Evolutionary conservation across 53 echinoderm and acorn worm genomes (phyloP).

Genomic region (Echinometra lucunter): DNA sequence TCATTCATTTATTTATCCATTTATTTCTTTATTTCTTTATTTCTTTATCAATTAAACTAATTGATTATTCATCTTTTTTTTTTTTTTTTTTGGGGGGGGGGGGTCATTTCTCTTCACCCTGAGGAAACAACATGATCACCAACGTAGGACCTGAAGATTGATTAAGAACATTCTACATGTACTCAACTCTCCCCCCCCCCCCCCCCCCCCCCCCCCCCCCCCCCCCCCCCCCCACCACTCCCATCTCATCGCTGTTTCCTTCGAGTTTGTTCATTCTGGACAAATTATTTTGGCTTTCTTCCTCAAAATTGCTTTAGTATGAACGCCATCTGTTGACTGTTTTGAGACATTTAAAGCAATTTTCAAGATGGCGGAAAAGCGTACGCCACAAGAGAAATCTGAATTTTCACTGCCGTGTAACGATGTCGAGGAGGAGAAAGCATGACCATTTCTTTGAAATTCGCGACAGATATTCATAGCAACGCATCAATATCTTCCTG

Average conservation of each 20-base stretch:
- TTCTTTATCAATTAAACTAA: too few relatives aligned
- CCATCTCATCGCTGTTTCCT: neutral
- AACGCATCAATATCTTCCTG: neutral
- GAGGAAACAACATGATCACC: too few relatives aligned
- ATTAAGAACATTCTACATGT: too few relatives aligned
- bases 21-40: too few relatives aligned
- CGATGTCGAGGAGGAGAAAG: neutral
- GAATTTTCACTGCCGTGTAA: constrained; percentile 26
- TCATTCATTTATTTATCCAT: too few relatives aligned
- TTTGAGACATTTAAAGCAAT: neutral
- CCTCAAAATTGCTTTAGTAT: neutral
- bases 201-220: neutral
- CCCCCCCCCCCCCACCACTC: neutral
- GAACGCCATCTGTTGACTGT: constrained; percentile 14
- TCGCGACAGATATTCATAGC: neutral
- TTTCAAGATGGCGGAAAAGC: constrained; percentile 54
- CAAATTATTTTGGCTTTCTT: too few relatives aligned
- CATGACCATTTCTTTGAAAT: neutral
- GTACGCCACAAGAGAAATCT: constrained; percentile 27
- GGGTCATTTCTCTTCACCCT: too few relatives aligned
- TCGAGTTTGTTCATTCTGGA: too few relatives aligned
- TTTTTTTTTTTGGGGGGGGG: too few relatives aligned
- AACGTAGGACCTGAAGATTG: too few relatives aligned
- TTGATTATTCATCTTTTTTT: too few relatives aligned
- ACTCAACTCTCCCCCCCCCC: neutral